These are phyloP conservation scores for Penaeus japonicus DNA, from an alignment of 1,140 invertebrate species.

Conservation along the genomic window DNA sequence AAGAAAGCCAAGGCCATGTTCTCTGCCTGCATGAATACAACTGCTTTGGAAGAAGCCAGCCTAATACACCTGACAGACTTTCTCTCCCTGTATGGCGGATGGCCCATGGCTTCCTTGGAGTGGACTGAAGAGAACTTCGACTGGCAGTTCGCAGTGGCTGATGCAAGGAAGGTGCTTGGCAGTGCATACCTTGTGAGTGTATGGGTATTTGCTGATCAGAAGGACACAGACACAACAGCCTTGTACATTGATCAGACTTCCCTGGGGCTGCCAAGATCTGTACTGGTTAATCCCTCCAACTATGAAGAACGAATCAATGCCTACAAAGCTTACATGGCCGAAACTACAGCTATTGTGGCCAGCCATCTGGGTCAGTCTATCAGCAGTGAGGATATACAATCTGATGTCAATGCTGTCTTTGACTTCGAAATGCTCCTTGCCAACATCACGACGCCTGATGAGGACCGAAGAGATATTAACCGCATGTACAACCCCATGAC, in stretches of 20 bases:
- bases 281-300: slow-evolving; percentile 25
- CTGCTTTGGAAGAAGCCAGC: slow-evolving; percentile 19
- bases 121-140: slow-evolving; percentile 40
- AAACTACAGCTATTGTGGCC: slow-evolving; percentile 43
- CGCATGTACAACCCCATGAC: slow-evolving; percentile 55
- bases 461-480: slow-evolving; percentile 40
- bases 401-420: slow-evolving; percentile 35
- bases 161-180: neutral
- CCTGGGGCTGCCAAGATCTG: slow-evolving; percentile 48
- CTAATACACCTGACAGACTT: slow-evolving; percentile 32
- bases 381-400: neutral
- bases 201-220: slow-evolving; percentile 48
- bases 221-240: slow-evolving; percentile 35
- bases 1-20: slow-evolving; percentile 37
- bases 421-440: slow-evolving; percentile 47
- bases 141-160: slow-evolving; percentile 42
- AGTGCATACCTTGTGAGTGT: slow-evolving; percentile 25
- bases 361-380: neutral
- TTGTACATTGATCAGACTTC: slow-evolving; percentile 51
- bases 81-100: slow-evolving; percentile 36
- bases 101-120: slow-evolving; percentile 43
- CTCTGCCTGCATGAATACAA: slow-evolving; percentile 30
- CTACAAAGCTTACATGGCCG: slow-evolving; percentile 49
- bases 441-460: slow-evolving; percentile 36
- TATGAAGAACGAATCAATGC: slow-evolving; percentile 44